Conservation (phyloP, 2,113 vertebrate species). For the Chaenocephalus aceratus region DNA sequence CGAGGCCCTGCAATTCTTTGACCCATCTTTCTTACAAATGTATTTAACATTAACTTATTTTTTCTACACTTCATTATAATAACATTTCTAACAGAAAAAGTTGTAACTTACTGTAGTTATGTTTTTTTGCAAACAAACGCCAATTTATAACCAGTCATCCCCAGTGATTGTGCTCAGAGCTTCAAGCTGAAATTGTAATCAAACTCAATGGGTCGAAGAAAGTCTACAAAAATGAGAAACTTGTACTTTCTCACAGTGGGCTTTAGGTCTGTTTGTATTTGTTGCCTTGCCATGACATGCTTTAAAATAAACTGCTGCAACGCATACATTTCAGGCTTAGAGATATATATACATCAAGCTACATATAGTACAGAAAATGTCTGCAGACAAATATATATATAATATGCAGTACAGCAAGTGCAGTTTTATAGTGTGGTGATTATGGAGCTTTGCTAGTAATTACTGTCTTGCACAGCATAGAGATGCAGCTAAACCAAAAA, state of each 20-base stretch:
- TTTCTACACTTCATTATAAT: slow-evolving; percentile 42
- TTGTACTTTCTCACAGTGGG: background rate
- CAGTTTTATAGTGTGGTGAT: slow-evolving; percentile 41
- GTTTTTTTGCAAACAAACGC: background rate
- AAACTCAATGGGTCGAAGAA: background rate
- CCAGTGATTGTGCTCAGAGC: slow-evolving; percentile 5
- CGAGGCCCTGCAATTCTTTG: background rate
- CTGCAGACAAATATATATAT: slow-evolving; percentile 36
- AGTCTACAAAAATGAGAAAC: slow-evolving; percentile 2
- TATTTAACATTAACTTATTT: slow-evolving; percentile 54
- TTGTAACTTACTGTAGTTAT: slow-evolving; percentile 2
- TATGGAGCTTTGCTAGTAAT: slow-evolving; percentile 38
- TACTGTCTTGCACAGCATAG: slow-evolving; percentile 38
- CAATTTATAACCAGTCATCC: background rate
- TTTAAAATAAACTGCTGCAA: slow-evolving; percentile 23
- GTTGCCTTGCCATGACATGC: slow-evolving; percentile 8
- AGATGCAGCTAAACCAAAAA: slow-evolving; percentile 45
- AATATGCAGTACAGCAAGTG: slow-evolving; percentile 34
- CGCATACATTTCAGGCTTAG: slow-evolving; percentile 22
- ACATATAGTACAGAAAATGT: slow-evolving; percentile 24
- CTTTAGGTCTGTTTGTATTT: background rate
- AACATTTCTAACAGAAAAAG: background rate
- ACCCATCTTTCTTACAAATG: slow-evolving; percentile 13
- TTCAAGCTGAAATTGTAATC: background rate
- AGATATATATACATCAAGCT: background rate